Percentiles rank a stretch among this genome's conserved stretches.
Conservation (phyloP, 2,113 vertebrate genomes). For the Leucopsar rothschildi region DNA sequence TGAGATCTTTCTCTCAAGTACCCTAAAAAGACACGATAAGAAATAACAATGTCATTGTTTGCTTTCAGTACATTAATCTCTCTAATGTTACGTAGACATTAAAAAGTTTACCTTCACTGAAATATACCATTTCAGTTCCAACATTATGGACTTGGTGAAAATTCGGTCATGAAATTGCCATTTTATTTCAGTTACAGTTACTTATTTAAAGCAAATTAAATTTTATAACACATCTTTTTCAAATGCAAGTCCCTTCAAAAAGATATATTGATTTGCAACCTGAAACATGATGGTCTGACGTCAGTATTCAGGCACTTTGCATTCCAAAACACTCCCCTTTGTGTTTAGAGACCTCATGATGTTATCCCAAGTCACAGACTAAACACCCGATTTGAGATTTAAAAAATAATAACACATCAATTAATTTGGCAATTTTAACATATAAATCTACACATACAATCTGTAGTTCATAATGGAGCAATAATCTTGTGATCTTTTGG, state of each 20-base stretch:
- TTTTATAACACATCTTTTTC: neutral
- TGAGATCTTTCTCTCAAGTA: neutral
- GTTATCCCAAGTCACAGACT: neutral
- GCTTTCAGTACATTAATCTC: neutral
- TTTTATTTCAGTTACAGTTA: neutral
- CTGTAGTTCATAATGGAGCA: neutral
- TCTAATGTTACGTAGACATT: neutral
- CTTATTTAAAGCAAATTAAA: neutral
- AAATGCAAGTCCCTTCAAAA: neutral
- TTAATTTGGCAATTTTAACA: conserved; percentile 20
- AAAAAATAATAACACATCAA: neutral
- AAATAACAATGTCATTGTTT: neutral
- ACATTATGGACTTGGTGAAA: neutral
- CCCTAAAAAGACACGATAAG: neutral
- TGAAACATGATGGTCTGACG: neutral
- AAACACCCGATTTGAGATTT: neutral
- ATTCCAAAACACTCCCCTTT: neutral
- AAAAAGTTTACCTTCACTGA: neutral
- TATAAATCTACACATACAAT: neutral
- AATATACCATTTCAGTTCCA: neutral
- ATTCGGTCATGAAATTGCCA: neutral
- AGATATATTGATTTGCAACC: neutral
- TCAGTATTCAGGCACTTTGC: neutral
- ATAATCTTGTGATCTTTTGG: conserved; percentile 51
- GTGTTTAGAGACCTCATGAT: neutral